Conservation (phyloP, 2,797 vertebrate genomes). For the Harpagifer antarcticus region DNA sequence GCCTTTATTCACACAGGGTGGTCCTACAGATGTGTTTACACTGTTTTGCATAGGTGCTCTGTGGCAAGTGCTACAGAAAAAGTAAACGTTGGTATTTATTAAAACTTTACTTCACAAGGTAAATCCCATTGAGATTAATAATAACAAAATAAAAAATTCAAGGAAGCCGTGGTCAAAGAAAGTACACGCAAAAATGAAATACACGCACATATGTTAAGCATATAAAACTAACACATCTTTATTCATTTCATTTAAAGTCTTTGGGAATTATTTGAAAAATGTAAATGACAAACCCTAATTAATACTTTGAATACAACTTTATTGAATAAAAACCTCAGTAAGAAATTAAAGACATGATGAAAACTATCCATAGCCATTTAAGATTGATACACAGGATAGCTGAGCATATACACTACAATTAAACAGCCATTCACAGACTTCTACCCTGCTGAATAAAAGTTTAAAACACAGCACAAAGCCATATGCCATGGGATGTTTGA, state of each 20-base stretch:
- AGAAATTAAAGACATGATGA: background rate
- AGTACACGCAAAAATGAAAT: background rate
- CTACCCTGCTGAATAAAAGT: background rate
- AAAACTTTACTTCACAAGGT: background rate
- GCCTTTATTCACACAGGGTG: background rate
- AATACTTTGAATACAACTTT: background rate
- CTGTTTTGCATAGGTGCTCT: background rate
- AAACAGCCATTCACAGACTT: background rate
- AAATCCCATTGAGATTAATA: background rate
- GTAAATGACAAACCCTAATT: background rate
- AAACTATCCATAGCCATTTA: background rate
- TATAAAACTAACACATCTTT: too few relatives aligned
- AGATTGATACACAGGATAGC: background rate
- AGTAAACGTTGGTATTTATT: background rate
- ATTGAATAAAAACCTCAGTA: background rate
- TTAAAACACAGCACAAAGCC: background rate
- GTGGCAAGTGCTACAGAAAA: background rate
- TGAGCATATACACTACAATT: too few relatives aligned
- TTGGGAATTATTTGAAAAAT: background rate
- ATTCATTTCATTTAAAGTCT: too few relatives aligned
- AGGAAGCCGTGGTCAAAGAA: background rate
- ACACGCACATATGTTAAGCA: rapidly evolving
- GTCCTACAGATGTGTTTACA: background rate
- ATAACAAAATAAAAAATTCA: background rate
- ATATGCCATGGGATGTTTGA: constrained; percentile 1